Evolutionary conservation across 2,888 invertebrate genomes (phyloP), one percentile per base, ranked within the genome.

Genomic region (Dichetophora obliterata): DNA sequence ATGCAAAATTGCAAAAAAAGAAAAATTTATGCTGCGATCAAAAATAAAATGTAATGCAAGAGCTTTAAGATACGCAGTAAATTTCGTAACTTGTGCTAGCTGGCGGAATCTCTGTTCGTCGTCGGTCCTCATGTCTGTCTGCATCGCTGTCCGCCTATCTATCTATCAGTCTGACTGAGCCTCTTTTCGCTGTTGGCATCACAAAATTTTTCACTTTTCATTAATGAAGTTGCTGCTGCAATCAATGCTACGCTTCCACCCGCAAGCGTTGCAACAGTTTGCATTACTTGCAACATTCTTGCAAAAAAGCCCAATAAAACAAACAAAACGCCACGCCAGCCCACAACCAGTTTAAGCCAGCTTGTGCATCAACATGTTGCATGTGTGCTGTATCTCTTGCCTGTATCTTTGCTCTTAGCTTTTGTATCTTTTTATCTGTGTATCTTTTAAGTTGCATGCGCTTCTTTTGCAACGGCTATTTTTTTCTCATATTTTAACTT

Each of bases 161-260:
- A 59, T 59, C 27, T 43, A 24, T 24, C 16, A 19, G 24, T 27
- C 14, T 59, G 11, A 6, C 2, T 59, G 43, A 43, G 43, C 43
- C 43, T 14, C 27, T 59, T 59, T 22, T 27, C 14, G 59, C 27
- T 59, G 27, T 59, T 22, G 59, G 22, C 22, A 27, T 24, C 27
- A 24, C 2, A 59, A 31, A 63, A n/a, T 50, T 68, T 50, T 68
- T n/a, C n/a, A 50, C 48, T 22, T 22, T 68, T 48, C 68, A 68
- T 68, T 68, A 48, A 66, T 66, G 43, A 22, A 24, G 66, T 24
- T 43, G 43, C 34, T n/a, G 66, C 43, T 31, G 43, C 19, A n/a
- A 14, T 2, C 2, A 4, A 2, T 59, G 24, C 6, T n/a, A n/a
- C 16, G 5, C 27, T 31, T 3, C 43, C 2, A 11, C 43, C 43